A percentile compares a stretch with the other conserved stretches of the same genome.
phyloP scores from a whole-genome alignment of 2,113 vertebrate species.

The Pitta sordida region DNA sequence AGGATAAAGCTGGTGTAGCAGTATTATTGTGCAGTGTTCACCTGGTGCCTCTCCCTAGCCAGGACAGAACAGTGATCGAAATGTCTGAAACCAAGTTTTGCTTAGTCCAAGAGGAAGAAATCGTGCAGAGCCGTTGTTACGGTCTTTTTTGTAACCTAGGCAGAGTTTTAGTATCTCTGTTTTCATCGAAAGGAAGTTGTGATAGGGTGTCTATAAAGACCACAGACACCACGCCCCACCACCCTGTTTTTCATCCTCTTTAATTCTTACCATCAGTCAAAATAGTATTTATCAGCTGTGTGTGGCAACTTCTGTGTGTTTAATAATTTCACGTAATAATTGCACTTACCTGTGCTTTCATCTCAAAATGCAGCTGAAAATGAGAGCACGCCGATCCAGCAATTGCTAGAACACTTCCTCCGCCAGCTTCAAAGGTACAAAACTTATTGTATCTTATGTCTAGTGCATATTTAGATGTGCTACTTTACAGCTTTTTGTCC shows the following conservation, averaged over 20 bases:
- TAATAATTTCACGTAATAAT: background rate
- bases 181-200: background rate
- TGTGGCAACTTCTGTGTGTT: background rate
- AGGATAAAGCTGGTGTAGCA: background rate
- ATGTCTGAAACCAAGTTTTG: background rate
- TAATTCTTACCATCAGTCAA: background rate
- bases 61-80: background rate
- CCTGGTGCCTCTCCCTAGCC: background rate
- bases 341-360: background rate
- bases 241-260: background rate
- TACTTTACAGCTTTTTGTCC: background rate
- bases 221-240: no score
- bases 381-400: constrained; percentile 92
- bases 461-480: background rate
- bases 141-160: background rate
- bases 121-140: background rate
- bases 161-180: background rate
- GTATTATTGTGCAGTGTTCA: background rate
- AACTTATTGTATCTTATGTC: accelerated
- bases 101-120: background rate
- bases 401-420: constrained; percentile 92
- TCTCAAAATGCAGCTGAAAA: constrained; percentile 77
- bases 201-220: background rate
- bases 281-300: background rate
- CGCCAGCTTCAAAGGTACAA: constrained; percentile 92